phyloP scores from a whole-genome alignment of 2,888 invertebrate genomes.

The Hypolimnas misippus region DNA sequence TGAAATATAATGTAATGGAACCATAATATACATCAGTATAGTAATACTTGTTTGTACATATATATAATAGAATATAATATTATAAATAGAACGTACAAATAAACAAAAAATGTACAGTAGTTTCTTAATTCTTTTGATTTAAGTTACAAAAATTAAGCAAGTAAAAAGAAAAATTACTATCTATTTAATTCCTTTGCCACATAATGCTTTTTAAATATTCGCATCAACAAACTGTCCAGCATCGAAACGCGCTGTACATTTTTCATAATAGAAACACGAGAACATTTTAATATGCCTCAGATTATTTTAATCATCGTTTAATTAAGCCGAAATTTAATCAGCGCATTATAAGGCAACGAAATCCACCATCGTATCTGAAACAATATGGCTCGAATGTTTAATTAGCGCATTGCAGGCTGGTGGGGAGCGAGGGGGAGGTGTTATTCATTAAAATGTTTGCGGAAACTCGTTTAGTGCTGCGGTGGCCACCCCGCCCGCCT shows the following conservation, averaged over 20 bases:
- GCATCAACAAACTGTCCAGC: background rate
- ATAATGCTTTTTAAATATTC: background rate
- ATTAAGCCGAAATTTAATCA: constrained; percentile 52
- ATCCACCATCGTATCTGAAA: constrained; percentile 73
- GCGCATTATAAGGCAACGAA: constrained; percentile 57
- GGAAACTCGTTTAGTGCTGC: constrained; percentile 83
- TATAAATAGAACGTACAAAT: too few species aligned
- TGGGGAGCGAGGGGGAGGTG: constrained; percentile 39
- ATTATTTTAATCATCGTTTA: constrained; percentile 43
- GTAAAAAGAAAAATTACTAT: too few species aligned
- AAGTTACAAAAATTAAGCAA: too few species aligned
- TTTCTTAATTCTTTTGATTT: too few species aligned
- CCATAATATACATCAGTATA: too few species aligned
- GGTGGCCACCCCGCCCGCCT: constrained; percentile 66
- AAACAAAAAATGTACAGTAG: too few species aligned
- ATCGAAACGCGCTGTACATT: background rate
- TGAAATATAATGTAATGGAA: too few species aligned
- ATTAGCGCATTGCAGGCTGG: constrained; percentile 79
- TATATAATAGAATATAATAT: too few species aligned
- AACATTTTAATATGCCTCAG: constrained; percentile 45
- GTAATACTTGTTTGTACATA: too few species aligned
- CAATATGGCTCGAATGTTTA: constrained; percentile 83
- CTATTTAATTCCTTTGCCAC: background rate
- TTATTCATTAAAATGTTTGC: constrained; percentile 84
- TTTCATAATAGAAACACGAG: constrained; percentile 1